phyloP scores from a whole-genome alignment of 2,113 vertebrate species.

The Stegostoma tigrinum region DNA sequence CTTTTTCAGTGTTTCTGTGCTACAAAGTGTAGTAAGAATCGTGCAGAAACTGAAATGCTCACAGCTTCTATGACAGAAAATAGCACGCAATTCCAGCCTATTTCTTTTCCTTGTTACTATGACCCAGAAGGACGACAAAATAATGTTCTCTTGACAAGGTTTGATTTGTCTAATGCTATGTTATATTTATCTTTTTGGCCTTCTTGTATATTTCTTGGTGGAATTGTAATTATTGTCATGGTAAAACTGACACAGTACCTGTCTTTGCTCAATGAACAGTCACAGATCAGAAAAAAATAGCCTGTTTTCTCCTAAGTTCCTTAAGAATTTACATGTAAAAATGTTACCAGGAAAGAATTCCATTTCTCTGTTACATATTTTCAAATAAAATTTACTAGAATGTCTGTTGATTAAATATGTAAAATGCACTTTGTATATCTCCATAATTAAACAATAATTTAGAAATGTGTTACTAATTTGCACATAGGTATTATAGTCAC shows the following conservation, averaged over 20 bases:
- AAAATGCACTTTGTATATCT: background rate
- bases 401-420: background rate
- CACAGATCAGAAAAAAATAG: conserved; percentile 60
- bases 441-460: background rate
- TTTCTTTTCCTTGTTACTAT: conserved; percentile 69
- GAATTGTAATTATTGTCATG: conserved; percentile 75
- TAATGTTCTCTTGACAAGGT: conserved; percentile 74
- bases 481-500: background rate
- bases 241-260: conserved; percentile 94
- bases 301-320: conserved; percentile 76
- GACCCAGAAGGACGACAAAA: conserved; percentile 70
- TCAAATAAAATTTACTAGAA: background rate
- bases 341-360: background rate
- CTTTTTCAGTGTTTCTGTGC: conserved; percentile 77
- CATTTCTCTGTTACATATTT: background rate
- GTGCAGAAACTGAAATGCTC: conserved; percentile 62
- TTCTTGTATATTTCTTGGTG: conserved; percentile 76
- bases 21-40: conserved; percentile 81
- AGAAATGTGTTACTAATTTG: background rate
- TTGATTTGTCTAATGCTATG: conserved; percentile 74
- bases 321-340: conserved; percentile 51
- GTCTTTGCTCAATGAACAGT: conserved; percentile 77
- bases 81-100: conserved; percentile 66
- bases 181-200: conserved; percentile 88
- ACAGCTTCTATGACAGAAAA: conserved; percentile 77